Evolutionary conservation across 2,888 invertebrate genomes (phyloP).

Genomic region (Corythucha ciliata): DNA sequence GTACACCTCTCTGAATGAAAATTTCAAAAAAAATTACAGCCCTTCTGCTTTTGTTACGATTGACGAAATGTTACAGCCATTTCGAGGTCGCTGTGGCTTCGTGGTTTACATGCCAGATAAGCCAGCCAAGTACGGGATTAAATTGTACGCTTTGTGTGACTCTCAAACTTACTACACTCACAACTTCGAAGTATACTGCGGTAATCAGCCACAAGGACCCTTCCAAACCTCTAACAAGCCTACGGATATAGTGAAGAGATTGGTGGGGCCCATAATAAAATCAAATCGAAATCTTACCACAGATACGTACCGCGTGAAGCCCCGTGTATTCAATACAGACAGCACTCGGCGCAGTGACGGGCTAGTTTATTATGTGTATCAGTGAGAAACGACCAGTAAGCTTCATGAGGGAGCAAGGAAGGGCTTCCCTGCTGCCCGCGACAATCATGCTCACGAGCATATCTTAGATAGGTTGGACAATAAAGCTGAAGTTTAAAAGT

Average conservation of each 20-base stretch:
- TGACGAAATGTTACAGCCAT: slow-evolving; percentile 26
- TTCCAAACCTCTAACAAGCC: slow-evolving; percentile 35
- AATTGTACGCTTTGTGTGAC: slow-evolving; percentile 22
- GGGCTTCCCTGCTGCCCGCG: no score
- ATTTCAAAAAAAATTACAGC: slow-evolving; percentile 17
- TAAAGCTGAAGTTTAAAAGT: no score
- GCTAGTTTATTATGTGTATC: no score
- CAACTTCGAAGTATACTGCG: slow-evolving; percentile 25
- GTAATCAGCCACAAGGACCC: slow-evolving; percentile 36
- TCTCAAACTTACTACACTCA: slow-evolving; percentile 17
- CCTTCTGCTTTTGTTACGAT: slow-evolving; percentile 21
- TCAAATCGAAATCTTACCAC: slow-evolving; percentile 35
- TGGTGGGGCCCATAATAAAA: slow-evolving; percentile 35
- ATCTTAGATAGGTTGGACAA: no score
- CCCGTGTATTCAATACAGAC: no score
- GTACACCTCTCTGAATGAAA: slow-evolving; percentile 11
- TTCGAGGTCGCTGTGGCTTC: slow-evolving; percentile 13
- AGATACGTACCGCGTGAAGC: no score
- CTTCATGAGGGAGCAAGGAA: no score
- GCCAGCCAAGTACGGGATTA: slow-evolving; percentile 24
- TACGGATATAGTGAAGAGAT: slow-evolving; percentile 34
- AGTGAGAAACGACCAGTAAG: no score
- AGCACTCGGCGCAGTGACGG: no score
- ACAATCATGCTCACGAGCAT: no score
- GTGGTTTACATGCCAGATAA: slow-evolving; percentile 22